A percentile compares a stretch with the other conserved stretches of the same genome.
phyloP scores from a whole-genome alignment of 2,888 invertebrate species.

The Drosophila pseudotakahashii region DNA sequence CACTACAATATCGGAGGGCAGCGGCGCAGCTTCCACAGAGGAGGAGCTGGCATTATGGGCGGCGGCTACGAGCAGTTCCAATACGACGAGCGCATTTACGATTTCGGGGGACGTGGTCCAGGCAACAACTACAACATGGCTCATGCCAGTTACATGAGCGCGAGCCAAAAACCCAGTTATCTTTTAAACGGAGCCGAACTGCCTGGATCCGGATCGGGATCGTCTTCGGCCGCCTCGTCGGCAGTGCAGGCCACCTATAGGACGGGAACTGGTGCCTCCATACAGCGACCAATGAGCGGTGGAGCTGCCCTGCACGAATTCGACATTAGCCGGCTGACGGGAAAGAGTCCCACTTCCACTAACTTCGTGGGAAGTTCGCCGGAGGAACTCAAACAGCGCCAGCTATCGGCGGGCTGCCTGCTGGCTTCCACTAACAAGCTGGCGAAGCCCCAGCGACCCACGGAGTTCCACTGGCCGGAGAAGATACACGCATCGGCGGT shows the following conservation, averaged over 20 bases:
- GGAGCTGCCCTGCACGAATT: constrained; percentile 81
- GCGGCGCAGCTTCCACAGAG: constrained; percentile 66
- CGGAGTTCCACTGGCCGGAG: constrained; percentile 85
- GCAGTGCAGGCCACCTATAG: constrained; percentile 65
- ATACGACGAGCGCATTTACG: constrained; percentile 83
- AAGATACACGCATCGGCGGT: constrained; percentile 84
- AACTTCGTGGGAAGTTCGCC: constrained; percentile 76
- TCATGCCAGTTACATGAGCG: constrained; percentile 15
- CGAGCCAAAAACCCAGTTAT: constrained; percentile 67
- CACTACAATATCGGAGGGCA: constrained; percentile 83
- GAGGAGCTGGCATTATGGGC: constrained; percentile 37
- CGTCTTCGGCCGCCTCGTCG: constrained; percentile 77
- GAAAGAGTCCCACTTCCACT: constrained; percentile 84
- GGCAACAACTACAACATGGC: constrained; percentile 76
- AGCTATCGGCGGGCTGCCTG: constrained; percentile 33
- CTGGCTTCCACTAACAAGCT: constrained; percentile 26
- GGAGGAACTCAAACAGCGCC: constrained; percentile 64
- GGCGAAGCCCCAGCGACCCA: constrained; percentile 66
- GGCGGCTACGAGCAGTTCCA: constrained; percentile 72
- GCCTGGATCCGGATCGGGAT: constrained; percentile 65
- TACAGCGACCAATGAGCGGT: constrained; percentile 64
- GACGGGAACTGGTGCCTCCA: constrained; percentile 40
- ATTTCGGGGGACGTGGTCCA: constrained; percentile 82
- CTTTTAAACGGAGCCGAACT: constrained; percentile 57
- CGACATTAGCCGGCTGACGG: constrained; percentile 84